phyloP scores from a whole-genome alignment of 2,113 vertebrate species.

The Lichenostomus cassidix region DNA sequence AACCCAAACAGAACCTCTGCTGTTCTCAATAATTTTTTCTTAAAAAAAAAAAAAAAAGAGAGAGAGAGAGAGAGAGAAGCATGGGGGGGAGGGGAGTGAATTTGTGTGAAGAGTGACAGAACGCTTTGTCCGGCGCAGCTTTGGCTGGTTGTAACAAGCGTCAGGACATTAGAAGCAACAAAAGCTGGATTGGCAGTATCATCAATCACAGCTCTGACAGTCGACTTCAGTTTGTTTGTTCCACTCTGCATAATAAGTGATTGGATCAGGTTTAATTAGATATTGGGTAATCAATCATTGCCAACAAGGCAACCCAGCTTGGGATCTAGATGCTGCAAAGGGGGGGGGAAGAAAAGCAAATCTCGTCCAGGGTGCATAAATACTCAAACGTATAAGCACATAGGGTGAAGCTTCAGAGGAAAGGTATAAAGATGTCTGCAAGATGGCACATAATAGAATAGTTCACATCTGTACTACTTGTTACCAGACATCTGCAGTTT shows the following conservation, averaged over 20 bases:
- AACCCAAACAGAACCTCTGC: conserved; percentile 80
- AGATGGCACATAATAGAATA: conserved; percentile 49
- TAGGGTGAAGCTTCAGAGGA: conserved; percentile 71
- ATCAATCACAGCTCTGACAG: conserved; percentile 98
- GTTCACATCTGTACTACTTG: conserved; percentile 66
- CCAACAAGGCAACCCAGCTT: conserved; percentile 94
- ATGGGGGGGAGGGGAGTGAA: conserved; percentile 41
- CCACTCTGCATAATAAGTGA: conserved; percentile 99
- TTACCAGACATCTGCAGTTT: conserved; percentile 68
- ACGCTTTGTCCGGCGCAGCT: conserved; percentile 89
- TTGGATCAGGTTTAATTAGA: conserved; percentile 99
- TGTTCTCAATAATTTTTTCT: conserved; percentile 68
- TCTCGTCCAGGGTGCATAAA: conserved; percentile 72
- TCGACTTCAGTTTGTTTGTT: conserved; percentile 98
- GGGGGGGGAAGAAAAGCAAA: conserved; percentile 73
- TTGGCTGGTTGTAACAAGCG: conserved; percentile 96
- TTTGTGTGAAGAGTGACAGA: conserved; percentile 89
- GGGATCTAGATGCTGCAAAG: conserved; percentile 74
- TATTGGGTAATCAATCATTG: conserved; percentile 99
- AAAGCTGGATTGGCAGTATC: conserved; percentile 92
- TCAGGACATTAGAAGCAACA: conserved; percentile 95
- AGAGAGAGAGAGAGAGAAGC: not conserved
- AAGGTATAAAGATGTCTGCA: conserved; percentile 67
- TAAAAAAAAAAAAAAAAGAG: conserved; percentile 23
- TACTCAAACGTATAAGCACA: conserved; percentile 62